Base-by-base conservation (phyloP, 1,140 invertebrate species). In the Laupala kohalensis region DNA sequence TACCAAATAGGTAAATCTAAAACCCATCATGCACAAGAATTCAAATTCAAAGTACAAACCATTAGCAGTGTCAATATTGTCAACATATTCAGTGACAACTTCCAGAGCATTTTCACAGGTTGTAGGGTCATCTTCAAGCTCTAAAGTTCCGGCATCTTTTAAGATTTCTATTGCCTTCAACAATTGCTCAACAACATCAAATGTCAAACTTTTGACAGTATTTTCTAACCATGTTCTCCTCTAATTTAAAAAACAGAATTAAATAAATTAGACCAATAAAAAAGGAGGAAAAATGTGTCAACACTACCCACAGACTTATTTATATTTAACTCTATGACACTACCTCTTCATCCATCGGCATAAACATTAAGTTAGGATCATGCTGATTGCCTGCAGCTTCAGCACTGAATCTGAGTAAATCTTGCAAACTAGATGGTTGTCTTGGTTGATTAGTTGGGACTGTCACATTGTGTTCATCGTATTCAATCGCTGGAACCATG, bases 11-110 rank as follows among this genome's bases (percentile, higher is more conserved):
- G 3, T 62, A 26, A 53, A 9, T 53, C 37, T 2, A n/a, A n/a
- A n/a, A n/a, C n/a, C n/a, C n/a, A n/a, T n/a, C n/a, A 53, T 53
- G 1, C 37, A 2, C 4, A 4, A 4, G 19, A 53, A 53, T 53
- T 53, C 19, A n/a, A n/a, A 53, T 53, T 53, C 1, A 53, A 0
- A 53, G 37, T 13, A 78, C 78, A 78, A 78, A 88, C 87, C 90
- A 77, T 88, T 90, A 15, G 91, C 89, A 67, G 87, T 81, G 78
- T 93, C 90, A 67, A 91, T 87, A 73, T 86, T 84, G 77, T 90
- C 89, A 69, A 89, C 84, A 77, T 84, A 85, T 71, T 89, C 87
- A 12, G 84, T 77, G 29, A 92, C 82, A 37, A 81, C 83, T 27
- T 89, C 86, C 12, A 92, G 81, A 1, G 87, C 83, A 25, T 79